Evolutionary conservation across 2,113 vertebrate genomes (phyloP), one percentile per base, ranked within the genome.

Genomic region (Tursiops truncatus): DNA sequence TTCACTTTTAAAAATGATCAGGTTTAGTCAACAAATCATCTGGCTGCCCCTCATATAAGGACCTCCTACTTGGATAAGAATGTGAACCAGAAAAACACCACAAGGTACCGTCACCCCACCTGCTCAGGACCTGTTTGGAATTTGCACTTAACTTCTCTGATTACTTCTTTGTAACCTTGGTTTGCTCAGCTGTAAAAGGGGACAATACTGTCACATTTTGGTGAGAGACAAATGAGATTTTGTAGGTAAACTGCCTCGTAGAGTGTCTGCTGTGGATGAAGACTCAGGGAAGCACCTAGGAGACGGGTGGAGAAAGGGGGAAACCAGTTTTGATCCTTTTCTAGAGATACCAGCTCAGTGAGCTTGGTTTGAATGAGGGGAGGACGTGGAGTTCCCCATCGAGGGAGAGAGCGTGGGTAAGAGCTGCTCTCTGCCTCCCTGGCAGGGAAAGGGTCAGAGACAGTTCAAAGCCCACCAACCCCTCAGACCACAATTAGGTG

Each of bases 1-100:
- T 97, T 96, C 86, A 87, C 95, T 97, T 98, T 95, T 94, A 94
- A 67, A 94, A 94, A 44, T 33, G 70, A 67, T 82, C 89, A 4
- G 8, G 63, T 84, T 25, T 73, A 79, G 58, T 31, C 95, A 80
- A 58, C 56, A 89, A 58, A 82, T 86, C 74, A 60, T 41, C 58
- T 38, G 53, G 77, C n/a, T 26, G 0, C 28, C 56, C 33, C 41
- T 60, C 38, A 1, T 8, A 1, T 33, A 53, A 77, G 60, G 33
- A 44, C 84, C 60, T 85, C 76, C 70, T 26, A 81, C 83, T 79
- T 65, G 68, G 36, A 89, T 76, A 76, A 77, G 67, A 91, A 58
- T 68, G 56, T 68, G 56, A 76, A 50, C 50, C 14, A 71, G 84
- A 91, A 65, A 71, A 71, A 47, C 10, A 23, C 47, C 36, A 5